Conservation (phyloP, 2,797 vertebrate species). For the Synanceia verrucosa region DNA sequence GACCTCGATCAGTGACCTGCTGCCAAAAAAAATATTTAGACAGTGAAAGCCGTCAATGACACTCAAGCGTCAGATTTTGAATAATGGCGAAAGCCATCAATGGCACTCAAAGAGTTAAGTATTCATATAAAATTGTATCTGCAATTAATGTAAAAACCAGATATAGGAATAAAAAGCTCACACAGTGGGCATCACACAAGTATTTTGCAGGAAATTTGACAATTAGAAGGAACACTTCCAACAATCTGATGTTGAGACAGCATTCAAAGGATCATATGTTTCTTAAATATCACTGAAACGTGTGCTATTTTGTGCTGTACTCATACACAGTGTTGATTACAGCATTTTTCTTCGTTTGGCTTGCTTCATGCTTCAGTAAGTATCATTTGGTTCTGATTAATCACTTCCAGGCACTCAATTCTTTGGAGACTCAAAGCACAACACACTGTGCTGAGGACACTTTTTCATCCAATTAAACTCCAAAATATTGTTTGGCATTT, state of each 20-base stretch:
- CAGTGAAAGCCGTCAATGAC: no score
- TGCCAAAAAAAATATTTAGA: no score
- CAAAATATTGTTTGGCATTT: slow-evolving; percentile 60
- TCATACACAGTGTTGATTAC: neutral
- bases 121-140: no score
- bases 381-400: slow-evolving; percentile 61
- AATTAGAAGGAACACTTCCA: neutral
- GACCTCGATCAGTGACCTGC: no score
- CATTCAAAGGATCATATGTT: neutral
- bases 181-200: neutral
- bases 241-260: neutral
- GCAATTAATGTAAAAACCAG: no score
- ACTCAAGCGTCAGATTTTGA: no score
- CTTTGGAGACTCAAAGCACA: slow-evolving; percentile 38
- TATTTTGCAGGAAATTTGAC: neutral
- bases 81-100: no score
- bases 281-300: neutral
- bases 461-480: slow-evolving; percentile 65
- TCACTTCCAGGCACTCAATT: slow-evolving; percentile 28
- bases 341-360: slow-evolving; percentile 1
- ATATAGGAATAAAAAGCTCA: no score
- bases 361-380: slow-evolving; percentile 13
- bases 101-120: no score
- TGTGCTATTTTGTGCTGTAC: neutral
- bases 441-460: slow-evolving; percentile 41